Evolutionary conservation across 2,797 vertebrate genomes (phyloP).

Genomic region (Cyprinodon diabolis): DNA sequence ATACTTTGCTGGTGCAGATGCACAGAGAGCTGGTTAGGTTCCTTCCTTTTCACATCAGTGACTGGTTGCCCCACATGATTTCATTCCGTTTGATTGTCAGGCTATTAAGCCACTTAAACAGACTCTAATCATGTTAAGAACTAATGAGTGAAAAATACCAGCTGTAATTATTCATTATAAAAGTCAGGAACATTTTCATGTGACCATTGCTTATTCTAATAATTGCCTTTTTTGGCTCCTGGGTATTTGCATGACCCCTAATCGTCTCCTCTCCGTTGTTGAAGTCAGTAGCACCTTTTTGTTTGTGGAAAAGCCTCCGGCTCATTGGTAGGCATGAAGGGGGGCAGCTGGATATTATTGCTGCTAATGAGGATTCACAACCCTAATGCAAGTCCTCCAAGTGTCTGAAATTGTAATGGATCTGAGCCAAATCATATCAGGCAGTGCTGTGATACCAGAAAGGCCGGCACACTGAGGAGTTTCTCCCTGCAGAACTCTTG

Average conservation of each 20-base stretch:
- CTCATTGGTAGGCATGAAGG: constrained; percentile 38
- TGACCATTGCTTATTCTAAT: too few species aligned
- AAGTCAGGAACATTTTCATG: neutral
- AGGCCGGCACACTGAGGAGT: constrained; percentile 13
- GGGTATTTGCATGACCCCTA: neutral
- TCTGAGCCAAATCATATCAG: constrained; percentile 30
- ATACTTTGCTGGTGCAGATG: too few species aligned
- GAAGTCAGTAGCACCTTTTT: constrained; percentile 22
- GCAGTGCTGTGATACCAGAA: constrained; percentile 20
- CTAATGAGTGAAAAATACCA: neutral
- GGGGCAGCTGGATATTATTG: constrained; percentile 47
- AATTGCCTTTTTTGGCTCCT: neutral
- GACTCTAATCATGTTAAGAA: constrained; percentile 2
- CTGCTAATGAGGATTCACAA: constrained; percentile 46
- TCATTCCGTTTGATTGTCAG: neutral
- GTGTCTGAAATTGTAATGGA: constrained; percentile 43
- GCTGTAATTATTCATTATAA: neutral
- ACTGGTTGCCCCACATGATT: neutral
- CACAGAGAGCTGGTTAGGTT: too few species aligned
- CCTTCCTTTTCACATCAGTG: neutral
- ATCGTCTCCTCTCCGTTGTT: neutral
- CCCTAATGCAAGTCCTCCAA: constrained; percentile 7
- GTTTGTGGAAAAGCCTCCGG: constrained; percentile 19
- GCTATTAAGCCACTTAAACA: neutral
- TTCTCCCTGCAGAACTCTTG: constrained; percentile 14